Base-by-base conservation (phyloP, 1,140 invertebrate species). In the Antheraea mylitta region DNA sequence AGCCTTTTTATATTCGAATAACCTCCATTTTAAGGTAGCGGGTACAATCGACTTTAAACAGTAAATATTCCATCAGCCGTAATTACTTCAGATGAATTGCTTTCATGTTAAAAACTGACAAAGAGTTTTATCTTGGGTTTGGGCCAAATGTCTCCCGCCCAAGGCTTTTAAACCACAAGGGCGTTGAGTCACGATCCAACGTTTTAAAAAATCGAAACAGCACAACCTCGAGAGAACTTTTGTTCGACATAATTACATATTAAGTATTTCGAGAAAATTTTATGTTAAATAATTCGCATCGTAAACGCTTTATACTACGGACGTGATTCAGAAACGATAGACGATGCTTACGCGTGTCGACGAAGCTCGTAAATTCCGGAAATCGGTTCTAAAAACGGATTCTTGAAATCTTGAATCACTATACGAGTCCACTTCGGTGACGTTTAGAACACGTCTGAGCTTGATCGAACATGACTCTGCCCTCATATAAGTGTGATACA, bases 391-490 rank as follows among this genome's bases (percentile, higher is more conserved):
- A 53, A 53, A 53, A 53, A 53, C 45, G 11, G 45, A 53, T 53
- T 53, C 45, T 53, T 53, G 45, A 53, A 53, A 53, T 53, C 45
- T 53, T 53, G 45, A 53, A 53, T 53, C 45, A 53, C 45, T 13
- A 53, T 53, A 42, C 68, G 60, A 66, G 68, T 76, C 73, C 73
- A 70, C 74, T 74, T 71, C 71, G 72, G 71, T 83, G 79, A 82
- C 78, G 79, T 78, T 68, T 77, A 69, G 76, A 84, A 87, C 87
- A 90, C 80, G 87, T 90, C 81, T 75, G 78, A 79, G 87, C 87
- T 82, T 82, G 87, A 83, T 82, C 78, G 73, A 67, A 75, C 81
- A 77, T 73, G 85, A 85, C 77, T 45, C 37, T 18, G 18, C 13
- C 38, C 16, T 16, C 73, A 73, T 71, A 73, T 59, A 74, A 72